Base-by-base conservation (phyloP, 2,888 invertebrate genomes). In the Abscondita cerata region DNA sequence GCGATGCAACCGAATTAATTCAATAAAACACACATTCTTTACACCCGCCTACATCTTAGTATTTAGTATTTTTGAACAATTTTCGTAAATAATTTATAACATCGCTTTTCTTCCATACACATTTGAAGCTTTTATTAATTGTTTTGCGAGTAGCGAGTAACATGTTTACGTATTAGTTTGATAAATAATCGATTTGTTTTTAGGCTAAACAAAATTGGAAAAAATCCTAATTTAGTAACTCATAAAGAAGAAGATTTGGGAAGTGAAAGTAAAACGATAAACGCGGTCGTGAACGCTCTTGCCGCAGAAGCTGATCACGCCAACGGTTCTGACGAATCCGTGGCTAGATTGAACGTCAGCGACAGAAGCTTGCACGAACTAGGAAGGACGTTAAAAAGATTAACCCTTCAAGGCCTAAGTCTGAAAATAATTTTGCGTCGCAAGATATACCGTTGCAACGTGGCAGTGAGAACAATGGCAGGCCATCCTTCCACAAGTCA, bases 141-240 rank as follows among this genome's bases (percentile, higher is more conserved):
- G 38, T 40, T 20, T 63, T 63, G 63, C 63, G 34, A 46, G 36
- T 59, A 63, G 59, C 31, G 15, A 33, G 18, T n/a, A 2, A 25
- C 25, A 25, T 25, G 5, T 11, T 8, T 33, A 33, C 44, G 38
- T 38, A 1, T 41, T 8, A 41, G 6, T 41, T 16, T 8, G 13
- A 4, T 2, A 41, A 1, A 3, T 41, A 16, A n/a, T 8, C 4
- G 33, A 11, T 50, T 19, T 62, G 53, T 65, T 64, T 68, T 59
- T 70, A 81, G 81, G 80, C 73, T 98, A 75, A 97, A 97, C 84
- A 98, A 98, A 85, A 97, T 98, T 80, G 98, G 98, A 72, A 97
- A 97, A 84, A 97, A 98, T 83, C 97, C 97, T 54, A 95, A 94
- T 81, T 86, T 96, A 75, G 93, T 96, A 77, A 88, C 91, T 74